phyloP scores from a whole-genome alignment of 1,140 invertebrate species.

The Drosophila ercepeae region DNA sequence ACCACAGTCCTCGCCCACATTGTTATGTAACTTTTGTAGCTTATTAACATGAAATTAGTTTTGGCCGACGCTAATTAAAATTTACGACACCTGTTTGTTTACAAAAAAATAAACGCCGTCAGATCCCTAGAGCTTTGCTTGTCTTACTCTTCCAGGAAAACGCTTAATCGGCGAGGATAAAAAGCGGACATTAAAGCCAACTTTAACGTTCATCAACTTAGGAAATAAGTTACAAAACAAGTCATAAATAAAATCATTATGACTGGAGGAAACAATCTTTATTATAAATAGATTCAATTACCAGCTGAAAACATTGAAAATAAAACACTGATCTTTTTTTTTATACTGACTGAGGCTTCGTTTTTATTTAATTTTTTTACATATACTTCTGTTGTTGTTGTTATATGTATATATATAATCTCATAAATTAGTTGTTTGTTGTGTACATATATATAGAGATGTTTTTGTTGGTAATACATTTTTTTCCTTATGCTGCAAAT shows the following conservation, averaged over 20 bases:
- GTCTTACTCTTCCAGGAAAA: neutral
- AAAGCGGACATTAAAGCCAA: neutral
- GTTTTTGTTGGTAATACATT: conserved; percentile 69
- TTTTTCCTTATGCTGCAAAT: conserved; percentile 51
- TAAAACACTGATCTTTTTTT: conserved; percentile 58
- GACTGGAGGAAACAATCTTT: conserved; percentile 10
- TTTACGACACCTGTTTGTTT: conserved; percentile 80
- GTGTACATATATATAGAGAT: conserved; percentile 59
- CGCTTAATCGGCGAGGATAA: neutral
- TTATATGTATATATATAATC: conserved; percentile 79
- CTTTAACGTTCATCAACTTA: neutral
- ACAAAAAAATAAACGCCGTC: conserved; percentile 65
- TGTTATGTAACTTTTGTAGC: conserved; percentile 47
- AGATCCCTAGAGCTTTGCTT: conserved; percentile 28
- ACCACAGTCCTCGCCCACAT: conserved; percentile 18
- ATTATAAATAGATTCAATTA: conserved; percentile 6
- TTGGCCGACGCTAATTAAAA: conserved; percentile 85
- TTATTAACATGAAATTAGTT: conserved; percentile 87
- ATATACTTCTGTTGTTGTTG: conserved; percentile 65
- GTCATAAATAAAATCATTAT: conserved; percentile 1
- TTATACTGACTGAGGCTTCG: conserved; percentile 84
- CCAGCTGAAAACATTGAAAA: conserved; percentile 32
- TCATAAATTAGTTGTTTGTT: conserved; percentile 80
- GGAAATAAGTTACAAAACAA: neutral
- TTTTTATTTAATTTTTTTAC: conserved; percentile 82